phyloP scores from a whole-genome alignment of 23 tunicate species.

The Botrylloides violaceus region DNA sequence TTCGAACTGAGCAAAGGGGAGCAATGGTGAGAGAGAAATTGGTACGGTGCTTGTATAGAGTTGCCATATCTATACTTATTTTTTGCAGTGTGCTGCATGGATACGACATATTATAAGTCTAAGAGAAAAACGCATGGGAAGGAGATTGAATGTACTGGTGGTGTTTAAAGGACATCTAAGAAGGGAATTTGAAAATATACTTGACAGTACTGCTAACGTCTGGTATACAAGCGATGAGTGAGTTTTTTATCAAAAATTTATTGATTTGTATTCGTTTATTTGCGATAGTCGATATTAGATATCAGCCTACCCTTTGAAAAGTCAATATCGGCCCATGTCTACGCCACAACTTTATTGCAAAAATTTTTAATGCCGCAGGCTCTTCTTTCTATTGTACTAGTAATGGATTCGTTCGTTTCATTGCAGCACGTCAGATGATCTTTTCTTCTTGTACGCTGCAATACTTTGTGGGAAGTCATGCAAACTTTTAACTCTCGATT shows the following conservation, averaged over 20 bases:
- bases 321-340: too few relatives aligned
- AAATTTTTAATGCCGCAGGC: too few relatives aligned
- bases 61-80: neutral
- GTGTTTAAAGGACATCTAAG: neutral
- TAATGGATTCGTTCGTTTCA: neutral
- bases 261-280: too few relatives aligned
- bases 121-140: constrained; percentile 1
- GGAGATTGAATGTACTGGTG: constrained; percentile 8
- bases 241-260: too few relatives aligned
- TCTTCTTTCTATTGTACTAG: too few relatives aligned
- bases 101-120: neutral
- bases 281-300: too few relatives aligned
- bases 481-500: constrained; percentile 10
- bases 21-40: neutral
- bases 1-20: neutral
- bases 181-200: neutral
- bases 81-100: constrained; percentile 6
- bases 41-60: neutral
- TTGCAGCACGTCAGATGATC: constrained; percentile 16
- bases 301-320: too few relatives aligned
- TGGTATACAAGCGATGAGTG: constrained; percentile 4
- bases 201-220: neutral
- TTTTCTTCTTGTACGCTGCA: constrained; percentile 22
- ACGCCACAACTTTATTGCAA: too few relatives aligned
- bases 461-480: constrained; percentile 8